Conservation (phyloP, 2,797 vertebrate genomes). For the Numenius phaeopus region DNA sequence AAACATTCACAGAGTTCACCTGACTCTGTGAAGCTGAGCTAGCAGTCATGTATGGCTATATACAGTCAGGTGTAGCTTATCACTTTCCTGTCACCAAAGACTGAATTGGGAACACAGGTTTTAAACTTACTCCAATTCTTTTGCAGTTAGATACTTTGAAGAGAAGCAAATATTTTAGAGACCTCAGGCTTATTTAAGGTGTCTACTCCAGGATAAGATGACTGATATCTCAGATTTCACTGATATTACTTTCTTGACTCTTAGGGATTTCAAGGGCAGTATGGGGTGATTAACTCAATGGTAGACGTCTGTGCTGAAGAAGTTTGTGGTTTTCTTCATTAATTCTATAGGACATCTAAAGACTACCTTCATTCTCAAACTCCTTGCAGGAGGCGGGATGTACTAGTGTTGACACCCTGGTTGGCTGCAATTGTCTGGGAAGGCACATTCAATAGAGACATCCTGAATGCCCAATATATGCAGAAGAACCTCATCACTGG, state of each 20-base stretch:
- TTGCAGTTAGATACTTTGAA: not conserved
- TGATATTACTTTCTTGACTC: not conserved
- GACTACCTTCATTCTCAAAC: not conserved
- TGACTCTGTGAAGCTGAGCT: not conserved
- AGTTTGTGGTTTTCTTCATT: not conserved
- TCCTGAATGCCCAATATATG: not conserved
- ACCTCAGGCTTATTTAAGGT: not conserved
- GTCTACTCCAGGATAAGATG: not conserved
- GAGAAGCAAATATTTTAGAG: not conserved
- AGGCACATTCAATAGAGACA: not conserved
- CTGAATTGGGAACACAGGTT: not conserved
- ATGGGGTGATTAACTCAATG: not conserved
- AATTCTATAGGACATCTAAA: not conserved
- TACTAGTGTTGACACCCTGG: not conserved
- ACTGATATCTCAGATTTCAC: not conserved
- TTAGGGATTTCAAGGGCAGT: not conserved
- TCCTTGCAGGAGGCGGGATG: not conserved
- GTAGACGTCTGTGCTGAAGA: not conserved
- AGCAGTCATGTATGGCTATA: not conserved
- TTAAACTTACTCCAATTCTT: not conserved
- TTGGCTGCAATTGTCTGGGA: slow-evolving; percentile 16
- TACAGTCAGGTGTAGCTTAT: not conserved
- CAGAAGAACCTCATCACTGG: slow-evolving; percentile 64
- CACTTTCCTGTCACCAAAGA: not conserved
- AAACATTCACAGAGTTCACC: not conserved